These are phyloP conservation scores for Phodopus roborovskii DNA, from an alignment of 2,113 vertebrate species.

Conservation along the genomic window DNA sequence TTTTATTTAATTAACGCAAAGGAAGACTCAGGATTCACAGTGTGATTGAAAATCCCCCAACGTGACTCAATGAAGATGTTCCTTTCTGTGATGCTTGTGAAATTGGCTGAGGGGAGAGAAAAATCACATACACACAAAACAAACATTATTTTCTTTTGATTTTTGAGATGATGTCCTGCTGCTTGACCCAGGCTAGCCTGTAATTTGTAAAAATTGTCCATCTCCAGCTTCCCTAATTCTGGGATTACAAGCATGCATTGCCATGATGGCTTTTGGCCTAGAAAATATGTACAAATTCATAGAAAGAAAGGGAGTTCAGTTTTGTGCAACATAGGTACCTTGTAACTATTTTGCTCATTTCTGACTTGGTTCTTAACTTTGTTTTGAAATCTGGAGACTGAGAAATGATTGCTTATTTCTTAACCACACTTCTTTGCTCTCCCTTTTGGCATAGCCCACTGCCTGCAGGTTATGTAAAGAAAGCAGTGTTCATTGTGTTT, in stretches of 20 bases:
- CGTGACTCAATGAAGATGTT: neutral
- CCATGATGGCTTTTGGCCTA: neutral
- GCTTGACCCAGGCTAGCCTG: too few relatives aligned
- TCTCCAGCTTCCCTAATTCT: neutral
- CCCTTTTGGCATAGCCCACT: too few relatives aligned
- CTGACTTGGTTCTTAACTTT: neutral
- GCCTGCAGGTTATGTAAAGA: neutral
- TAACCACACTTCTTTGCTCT: neutral
- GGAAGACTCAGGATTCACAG: neutral
- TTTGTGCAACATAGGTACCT: neutral
- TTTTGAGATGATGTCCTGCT: neutral
- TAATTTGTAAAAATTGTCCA: neutral
- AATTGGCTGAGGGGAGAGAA: neutral
- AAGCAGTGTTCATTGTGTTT: neutral
- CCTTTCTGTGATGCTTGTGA: conserved; percentile 14
- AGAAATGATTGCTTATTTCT: neutral
- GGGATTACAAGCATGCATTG: neutral
- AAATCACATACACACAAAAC: neutral
- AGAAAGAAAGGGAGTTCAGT: neutral
- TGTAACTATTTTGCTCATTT: neutral
- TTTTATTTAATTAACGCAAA: neutral
- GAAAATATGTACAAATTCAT: neutral
- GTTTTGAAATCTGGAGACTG: neutral
- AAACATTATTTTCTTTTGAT: neutral
- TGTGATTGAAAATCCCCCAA: neutral